These are phyloP conservation scores for Amaurobius ferox DNA, from an alignment of 2,888 invertebrate species.

Conservation along the genomic window DNA sequence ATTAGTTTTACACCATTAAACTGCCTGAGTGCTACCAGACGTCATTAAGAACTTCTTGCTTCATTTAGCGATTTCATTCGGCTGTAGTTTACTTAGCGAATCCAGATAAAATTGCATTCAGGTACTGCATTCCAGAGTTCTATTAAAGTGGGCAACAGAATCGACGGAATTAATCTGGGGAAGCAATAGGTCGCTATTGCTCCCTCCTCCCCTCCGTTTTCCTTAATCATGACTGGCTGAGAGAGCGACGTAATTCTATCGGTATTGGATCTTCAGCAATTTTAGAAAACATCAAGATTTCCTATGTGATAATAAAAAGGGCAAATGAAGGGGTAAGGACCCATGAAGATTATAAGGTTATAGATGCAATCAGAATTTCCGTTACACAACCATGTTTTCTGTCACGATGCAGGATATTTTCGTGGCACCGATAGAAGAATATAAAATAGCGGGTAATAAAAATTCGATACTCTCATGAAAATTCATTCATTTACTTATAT, in stretches of 20 bases:
- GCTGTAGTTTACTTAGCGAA: not conserved
- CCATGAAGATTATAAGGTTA: slow-evolving; percentile 1
- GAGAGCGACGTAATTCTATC: not conserved
- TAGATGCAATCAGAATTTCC: slow-evolving; percentile 4
- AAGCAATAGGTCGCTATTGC: not conserved
- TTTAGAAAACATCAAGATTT: slow-evolving; percentile 3
- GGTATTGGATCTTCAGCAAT: not conserved
- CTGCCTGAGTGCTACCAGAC: not conserved
- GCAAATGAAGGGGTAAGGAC: not conserved
- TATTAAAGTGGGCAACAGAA: not conserved
- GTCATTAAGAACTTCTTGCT: not conserved
- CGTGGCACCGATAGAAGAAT: not conserved
- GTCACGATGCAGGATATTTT: not conserved
- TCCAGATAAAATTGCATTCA: not conserved
- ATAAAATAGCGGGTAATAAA: not conserved
- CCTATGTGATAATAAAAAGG: slow-evolving; percentile 8
- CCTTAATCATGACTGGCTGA: not conserved
- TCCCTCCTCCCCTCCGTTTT: not conserved
- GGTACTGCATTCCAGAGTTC: not conserved
- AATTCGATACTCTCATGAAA: not conserved
- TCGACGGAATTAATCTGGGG: not conserved
- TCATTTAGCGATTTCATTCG: not conserved
- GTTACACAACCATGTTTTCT: not conserved
- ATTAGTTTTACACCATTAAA: not conserved
- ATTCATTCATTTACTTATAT: not conserved